Conservation (phyloP, 1,140 invertebrate genomes). For the Scaptomyza montana region DNA sequence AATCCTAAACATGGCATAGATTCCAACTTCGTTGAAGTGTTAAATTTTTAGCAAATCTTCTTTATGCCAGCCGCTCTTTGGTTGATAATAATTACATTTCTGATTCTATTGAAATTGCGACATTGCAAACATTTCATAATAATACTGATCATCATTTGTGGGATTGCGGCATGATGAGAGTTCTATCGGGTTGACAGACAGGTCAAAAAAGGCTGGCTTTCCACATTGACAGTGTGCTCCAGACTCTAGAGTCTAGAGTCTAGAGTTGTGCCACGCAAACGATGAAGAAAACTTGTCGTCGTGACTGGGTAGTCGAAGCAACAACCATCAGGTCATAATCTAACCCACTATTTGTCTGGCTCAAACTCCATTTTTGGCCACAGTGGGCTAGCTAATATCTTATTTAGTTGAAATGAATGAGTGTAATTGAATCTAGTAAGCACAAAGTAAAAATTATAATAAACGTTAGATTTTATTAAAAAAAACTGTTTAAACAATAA, state of each 20-base stretch:
- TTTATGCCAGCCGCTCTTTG: no score
- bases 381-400: neutral
- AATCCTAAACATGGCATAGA: neutral
- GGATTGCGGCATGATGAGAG: slow-evolving; percentile 21
- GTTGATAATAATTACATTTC: no score
- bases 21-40: slow-evolving; percentile 26
- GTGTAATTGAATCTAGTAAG: neutral
- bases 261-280: neutral
- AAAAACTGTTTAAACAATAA: no score
- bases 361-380: neutral
- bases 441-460: no score
- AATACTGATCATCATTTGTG: slow-evolving; percentile 9
- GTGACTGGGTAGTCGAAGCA: slow-evolving; percentile 17
- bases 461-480: no score
- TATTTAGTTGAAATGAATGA: neutral
- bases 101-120: no score
- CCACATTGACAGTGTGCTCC: neutral
- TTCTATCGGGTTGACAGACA: slow-evolving; percentile 21
- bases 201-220: slow-evolving; percentile 31
- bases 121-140: slow-evolving; percentile 4
- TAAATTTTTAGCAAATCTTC: neutral
- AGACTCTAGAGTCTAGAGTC: neutral
- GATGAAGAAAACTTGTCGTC: slow-evolving; percentile 10
- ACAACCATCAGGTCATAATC: slow-evolving; percentile 28
- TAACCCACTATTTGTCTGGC: slow-evolving; percentile 24